Evolutionary conservation across 2,888 invertebrate species (phyloP).

Genomic region (Lasioglossum figueresi): DNA sequence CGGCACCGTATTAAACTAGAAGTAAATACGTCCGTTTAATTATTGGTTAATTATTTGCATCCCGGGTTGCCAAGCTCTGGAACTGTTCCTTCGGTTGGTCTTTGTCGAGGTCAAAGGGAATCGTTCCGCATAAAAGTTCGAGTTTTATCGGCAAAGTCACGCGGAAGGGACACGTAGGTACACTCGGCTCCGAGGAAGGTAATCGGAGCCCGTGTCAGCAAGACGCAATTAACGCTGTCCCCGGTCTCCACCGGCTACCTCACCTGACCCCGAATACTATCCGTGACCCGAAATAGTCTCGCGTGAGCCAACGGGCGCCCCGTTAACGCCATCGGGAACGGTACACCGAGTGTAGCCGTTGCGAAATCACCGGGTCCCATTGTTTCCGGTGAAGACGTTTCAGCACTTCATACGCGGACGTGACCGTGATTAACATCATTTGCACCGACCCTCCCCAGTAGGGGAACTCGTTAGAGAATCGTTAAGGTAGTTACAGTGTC

Average conservation of each 20-base stretch:
- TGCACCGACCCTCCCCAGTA: conserved; percentile 10
- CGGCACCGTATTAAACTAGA: too few relatives aligned
- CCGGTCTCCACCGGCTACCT: not conserved
- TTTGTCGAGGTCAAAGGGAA: too few relatives aligned
- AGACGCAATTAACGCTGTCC: conserved; percentile 19
- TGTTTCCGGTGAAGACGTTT: conserved; percentile 30
- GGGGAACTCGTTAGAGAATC: conserved; percentile 53
- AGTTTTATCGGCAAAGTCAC: not conserved
- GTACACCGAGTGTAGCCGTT: conserved; percentile 16
- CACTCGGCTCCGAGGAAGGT: not conserved
- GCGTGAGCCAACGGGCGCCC: conserved; percentile 14
- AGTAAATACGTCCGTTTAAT: too few relatives aligned
- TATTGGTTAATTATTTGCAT: too few relatives aligned
- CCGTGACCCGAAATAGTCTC: conserved; percentile 21
- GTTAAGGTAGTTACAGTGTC: conserved; percentile 47
- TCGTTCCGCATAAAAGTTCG: not conserved
- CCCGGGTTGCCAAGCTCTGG: too few relatives aligned
- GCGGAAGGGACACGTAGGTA: not conserved
- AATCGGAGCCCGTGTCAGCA: conserved; percentile 10
- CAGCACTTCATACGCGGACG: conserved; percentile 13
- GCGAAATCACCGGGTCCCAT: conserved; percentile 32
- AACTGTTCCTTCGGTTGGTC: too few relatives aligned
- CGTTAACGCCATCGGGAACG: conserved; percentile 22
- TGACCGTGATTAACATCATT: conserved; percentile 56
- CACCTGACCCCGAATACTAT: conserved; percentile 24